Evolutionary conservation across 2,888 invertebrate species (phyloP).

Genomic region (Rhodophaea formosa): DNA sequence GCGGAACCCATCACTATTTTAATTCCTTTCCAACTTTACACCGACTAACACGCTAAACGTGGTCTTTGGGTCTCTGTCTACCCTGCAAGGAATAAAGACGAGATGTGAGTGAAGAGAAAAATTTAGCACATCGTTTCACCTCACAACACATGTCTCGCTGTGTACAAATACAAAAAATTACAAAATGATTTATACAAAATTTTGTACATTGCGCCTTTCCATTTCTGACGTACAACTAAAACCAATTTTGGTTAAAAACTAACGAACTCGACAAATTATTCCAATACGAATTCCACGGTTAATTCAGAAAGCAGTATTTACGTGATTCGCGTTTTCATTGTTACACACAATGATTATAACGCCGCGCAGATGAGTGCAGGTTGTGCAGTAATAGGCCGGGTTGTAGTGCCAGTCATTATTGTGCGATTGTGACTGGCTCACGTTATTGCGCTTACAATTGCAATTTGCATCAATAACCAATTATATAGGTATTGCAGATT

Average conservation of each 20-base stretch:
- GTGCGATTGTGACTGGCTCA: neutral
- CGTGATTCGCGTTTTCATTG: slow-evolving; percentile 13
- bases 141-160: too few species aligned
- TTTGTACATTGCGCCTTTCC: too few species aligned
- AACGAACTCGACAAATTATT: neutral
- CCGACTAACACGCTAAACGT: too few species aligned
- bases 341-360: neutral
- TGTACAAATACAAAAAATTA: too few species aligned
- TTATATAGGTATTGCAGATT: neutral
- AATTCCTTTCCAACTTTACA: too few species aligned
- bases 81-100: too few species aligned
- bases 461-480: neutral
- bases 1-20: too few species aligned
- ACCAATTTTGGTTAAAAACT: neutral
- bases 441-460: neutral
- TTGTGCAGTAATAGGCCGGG: neutral
- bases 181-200: too few species aligned
- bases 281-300: neutral
- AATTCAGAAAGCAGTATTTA: neutral
- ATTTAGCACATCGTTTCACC: too few species aligned
- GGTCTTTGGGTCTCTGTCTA: too few species aligned
- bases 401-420: slow-evolving; percentile 6
- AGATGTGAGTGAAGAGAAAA: too few species aligned
- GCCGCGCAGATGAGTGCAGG: neutral
- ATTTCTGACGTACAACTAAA: too few species aligned